Percentiles rank a stretch among this genome's conserved stretches.
Evolutionary conservation across 2,113 vertebrate species (phyloP).

Genomic region (Nesoenas mayeri): DNA sequence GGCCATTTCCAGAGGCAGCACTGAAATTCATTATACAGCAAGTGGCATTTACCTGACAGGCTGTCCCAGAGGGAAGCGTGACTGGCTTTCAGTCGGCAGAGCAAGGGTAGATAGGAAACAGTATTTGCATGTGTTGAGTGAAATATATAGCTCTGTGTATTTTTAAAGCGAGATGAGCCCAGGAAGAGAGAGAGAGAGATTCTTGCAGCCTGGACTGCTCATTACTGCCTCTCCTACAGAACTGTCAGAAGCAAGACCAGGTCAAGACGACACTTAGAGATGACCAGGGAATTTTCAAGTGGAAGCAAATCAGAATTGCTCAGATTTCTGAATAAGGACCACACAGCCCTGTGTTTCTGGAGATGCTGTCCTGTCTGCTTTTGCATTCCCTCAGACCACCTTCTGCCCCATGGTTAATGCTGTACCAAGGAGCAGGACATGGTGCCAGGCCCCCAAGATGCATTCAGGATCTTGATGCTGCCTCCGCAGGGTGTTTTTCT

Average conservation of each 20-base stretch:
- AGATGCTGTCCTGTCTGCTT: not conserved
- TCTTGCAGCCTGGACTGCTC: not conserved
- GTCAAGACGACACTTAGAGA: not conserved
- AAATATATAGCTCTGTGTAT: not conserved
- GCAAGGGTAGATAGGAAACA: not conserved
- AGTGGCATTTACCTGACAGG: not conserved
- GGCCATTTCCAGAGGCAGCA: not conserved
- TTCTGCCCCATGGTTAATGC: rapidly evolving
- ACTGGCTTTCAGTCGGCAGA: not conserved
- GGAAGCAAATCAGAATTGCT: not conserved
- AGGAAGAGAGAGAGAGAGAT: not conserved
- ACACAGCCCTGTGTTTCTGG: not conserved
- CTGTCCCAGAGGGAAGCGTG: not conserved
- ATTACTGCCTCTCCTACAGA: not conserved
- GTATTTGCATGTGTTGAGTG: not conserved
- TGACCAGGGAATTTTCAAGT: not conserved
- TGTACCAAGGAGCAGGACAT: not conserved
- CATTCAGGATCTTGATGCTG: not conserved
- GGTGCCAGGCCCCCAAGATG: not conserved
- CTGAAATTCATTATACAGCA: not conserved
- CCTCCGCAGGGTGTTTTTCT: not conserved
- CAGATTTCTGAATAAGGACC: not conserved
- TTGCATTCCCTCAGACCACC: not conserved
- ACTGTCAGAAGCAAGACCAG: not conserved
- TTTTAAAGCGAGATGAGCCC: not conserved